phyloP scores from a whole-genome alignment of 2,797 vertebrate genomes.

The Sarcophilus harrisii region DNA sequence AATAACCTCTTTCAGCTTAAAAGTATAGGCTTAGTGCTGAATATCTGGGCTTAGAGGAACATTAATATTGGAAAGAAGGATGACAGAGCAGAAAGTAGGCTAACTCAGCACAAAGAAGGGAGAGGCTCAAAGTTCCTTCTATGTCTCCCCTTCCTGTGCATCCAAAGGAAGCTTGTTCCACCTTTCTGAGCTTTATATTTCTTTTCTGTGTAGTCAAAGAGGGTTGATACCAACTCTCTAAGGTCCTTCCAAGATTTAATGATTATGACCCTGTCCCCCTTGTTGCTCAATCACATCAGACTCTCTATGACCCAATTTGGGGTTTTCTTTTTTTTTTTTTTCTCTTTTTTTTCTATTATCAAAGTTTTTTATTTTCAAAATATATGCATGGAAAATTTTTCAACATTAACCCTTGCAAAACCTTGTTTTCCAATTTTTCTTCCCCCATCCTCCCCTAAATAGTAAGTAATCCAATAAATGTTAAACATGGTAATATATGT shows the following conservation, averaged over 20 bases:
- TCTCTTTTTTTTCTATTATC: too few species aligned
- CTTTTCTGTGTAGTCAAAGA: background rate
- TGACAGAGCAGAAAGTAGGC: background rate
- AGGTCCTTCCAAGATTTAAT: background rate
- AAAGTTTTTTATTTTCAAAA: too few species aligned
- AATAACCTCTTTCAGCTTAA: background rate
- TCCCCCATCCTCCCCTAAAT: too few species aligned
- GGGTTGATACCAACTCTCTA: fast-evolving
- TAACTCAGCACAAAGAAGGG: background rate
- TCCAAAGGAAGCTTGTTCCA: background rate
- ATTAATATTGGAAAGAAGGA: background rate
- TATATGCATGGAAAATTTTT: too few species aligned
- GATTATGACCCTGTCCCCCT: background rate
- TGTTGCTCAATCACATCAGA: too few species aligned
- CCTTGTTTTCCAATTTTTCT: too few species aligned
- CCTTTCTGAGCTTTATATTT: background rate
- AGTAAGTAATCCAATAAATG: too few species aligned
- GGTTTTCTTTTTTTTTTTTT: too few species aligned
- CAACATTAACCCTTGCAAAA: too few species aligned
- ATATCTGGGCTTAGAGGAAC: background rate
- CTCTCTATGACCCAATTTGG: too few species aligned
- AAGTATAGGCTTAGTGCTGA: background rate
- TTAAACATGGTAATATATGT: too few species aligned
- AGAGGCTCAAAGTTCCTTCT: background rate
- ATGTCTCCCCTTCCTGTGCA: background rate